phyloP scores from a whole-genome alignment of 2,113 vertebrate genomes.

The Ardeotis arabs region DNA sequence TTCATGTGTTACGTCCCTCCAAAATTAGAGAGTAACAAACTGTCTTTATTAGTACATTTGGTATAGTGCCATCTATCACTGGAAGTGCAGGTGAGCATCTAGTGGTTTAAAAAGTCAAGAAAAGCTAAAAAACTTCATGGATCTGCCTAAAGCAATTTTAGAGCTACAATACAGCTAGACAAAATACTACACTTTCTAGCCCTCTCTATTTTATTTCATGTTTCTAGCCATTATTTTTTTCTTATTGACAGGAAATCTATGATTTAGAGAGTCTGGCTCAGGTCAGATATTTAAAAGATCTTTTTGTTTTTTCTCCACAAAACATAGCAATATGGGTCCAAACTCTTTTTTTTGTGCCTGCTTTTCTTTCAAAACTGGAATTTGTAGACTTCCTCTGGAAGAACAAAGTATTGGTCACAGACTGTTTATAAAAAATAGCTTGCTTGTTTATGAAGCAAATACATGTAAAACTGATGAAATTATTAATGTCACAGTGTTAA shows the following conservation, averaged over 20 bases:
- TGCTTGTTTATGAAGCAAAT: constrained; percentile 79
- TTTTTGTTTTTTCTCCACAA: background rate
- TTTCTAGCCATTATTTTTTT: constrained; percentile 29
- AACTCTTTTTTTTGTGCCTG: constrained; percentile 14
- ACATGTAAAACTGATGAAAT: constrained; percentile 75
- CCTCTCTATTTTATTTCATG: constrained; percentile 35
- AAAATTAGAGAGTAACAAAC: constrained; percentile 79
- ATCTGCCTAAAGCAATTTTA: constrained; percentile 68
- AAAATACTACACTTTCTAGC: constrained; percentile 59
- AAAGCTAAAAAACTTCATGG: constrained; percentile 57
- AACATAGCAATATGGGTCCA: constrained; percentile 9
- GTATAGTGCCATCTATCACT: constrained; percentile 72
- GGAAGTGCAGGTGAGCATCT: constrained; percentile 62
- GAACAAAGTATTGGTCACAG: constrained; percentile 53
- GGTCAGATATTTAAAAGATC: constrained; percentile 53
- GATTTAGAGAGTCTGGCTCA: constrained; percentile 62
- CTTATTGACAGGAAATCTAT: constrained; percentile 65
- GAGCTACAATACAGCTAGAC: constrained; percentile 44
- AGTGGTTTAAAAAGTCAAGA: constrained; percentile 69
- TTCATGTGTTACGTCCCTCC: constrained; percentile 66
- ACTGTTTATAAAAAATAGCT: constrained; percentile 69
- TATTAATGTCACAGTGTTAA: constrained; percentile 79
- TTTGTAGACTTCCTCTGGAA: constrained; percentile 51
- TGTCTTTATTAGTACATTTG: constrained; percentile 74
- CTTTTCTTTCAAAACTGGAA: constrained; percentile 64